phyloP scores from a whole-genome alignment of 2,113 vertebrate species.

The Setophaga coronata region DNA sequence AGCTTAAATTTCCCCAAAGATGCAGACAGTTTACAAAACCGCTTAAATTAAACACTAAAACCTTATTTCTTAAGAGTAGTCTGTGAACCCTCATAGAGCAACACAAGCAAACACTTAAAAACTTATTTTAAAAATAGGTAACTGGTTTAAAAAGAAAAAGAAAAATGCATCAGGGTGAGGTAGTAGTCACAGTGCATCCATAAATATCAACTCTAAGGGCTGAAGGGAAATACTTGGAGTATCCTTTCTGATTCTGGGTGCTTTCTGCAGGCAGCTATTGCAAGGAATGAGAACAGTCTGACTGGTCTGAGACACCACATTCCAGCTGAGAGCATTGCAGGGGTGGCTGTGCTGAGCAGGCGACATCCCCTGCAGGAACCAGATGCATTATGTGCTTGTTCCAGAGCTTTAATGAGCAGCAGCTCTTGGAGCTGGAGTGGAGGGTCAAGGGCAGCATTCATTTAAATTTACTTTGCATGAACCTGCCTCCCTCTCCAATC shows the following conservation, averaged over 20 bases:
- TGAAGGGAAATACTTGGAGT: neutral
- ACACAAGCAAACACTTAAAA: neutral
- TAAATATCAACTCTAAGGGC: neutral
- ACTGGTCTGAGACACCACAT: fast-evolving
- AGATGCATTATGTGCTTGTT: fast-evolving
- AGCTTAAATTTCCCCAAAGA: neutral
- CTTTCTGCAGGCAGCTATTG: neutral
- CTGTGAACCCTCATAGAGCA: neutral
- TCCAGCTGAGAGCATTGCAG: neutral
- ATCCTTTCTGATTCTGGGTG: neutral
- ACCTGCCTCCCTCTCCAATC: neutral
- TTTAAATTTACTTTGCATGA: neutral
- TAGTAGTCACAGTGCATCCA: slow-evolving; percentile 57
- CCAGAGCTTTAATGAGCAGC: fast-evolving
- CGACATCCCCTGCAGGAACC: fast-evolving
- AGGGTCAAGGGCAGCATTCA: neutral
- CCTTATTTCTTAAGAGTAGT: neutral
- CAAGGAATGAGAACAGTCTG: neutral
- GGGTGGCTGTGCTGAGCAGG: neutral
- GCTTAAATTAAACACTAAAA: neutral
- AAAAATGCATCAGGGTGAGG: slow-evolving; percentile 31
- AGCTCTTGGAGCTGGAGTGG: neutral
- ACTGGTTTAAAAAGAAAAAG: slow-evolving; percentile 29
- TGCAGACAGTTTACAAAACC: slow-evolving; percentile 5
- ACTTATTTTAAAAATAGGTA: slow-evolving; percentile 24